Evolutionary conservation across 2,888 invertebrate genomes (phyloP), one percentile per base, ranked within the genome.

Genomic region (Cataglyphis albicans): DNA sequence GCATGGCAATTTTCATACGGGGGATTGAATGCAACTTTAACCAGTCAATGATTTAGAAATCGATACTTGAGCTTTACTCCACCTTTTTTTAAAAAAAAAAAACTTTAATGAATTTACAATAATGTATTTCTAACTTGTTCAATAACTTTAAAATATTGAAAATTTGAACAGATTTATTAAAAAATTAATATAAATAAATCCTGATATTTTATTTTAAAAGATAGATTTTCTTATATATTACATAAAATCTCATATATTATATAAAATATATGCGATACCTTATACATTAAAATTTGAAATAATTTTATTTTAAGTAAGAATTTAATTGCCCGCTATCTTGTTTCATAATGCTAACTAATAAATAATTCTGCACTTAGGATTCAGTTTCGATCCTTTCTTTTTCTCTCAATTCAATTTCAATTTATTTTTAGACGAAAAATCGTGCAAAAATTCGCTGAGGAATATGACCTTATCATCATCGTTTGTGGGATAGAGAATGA

Each of bases 381-480:
- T 55, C 12, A 7, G 5, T 55, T 70, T 70, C 12, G 0, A 32
- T 32, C 35, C 25, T 38, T 3, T 38, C 12, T 10, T 15, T 35
- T n/a, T 41, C 18, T 21, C 15, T 72, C 44, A 21, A 0, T 21
- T 44, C 18, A 32, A 15, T 61, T 61, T 35, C 10, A 32, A 63
- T 64, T 48, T 12, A 32, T 44, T 74, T 74, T 74, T 44, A 29
- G 44, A 41, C 5, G 10, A 52, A 75, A 18, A 52, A 55, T 41
- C 12, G 55, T 29, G 12, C 21, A 67, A 67, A 55, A 67, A 29
- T 52, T 38, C n/a, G 10, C 9, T 18, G 29, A 4, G 41, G 55
- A 57, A 68, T 55, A n/a, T 38, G 9, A 15, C 38, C 15, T 67
- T 64, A 52, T 64, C 55, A 41, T 76, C 38, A 41, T 76, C 68